phyloP scores from a whole-genome alignment of 2,888 invertebrate genomes.

The Myopa testacea region DNA sequence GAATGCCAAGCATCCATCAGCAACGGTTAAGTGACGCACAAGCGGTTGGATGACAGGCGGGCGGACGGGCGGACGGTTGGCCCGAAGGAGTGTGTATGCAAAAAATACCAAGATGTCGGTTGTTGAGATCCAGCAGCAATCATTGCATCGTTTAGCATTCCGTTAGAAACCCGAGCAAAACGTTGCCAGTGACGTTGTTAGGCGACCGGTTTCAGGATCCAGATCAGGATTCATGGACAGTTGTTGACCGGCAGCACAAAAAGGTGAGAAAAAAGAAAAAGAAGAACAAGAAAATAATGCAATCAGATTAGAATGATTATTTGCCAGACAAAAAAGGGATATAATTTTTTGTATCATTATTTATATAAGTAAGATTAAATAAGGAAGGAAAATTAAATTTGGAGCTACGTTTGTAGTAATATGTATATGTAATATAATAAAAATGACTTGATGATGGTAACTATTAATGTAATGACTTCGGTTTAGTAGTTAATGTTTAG shows the following conservation, averaged over 20 bases:
- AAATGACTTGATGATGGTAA: background rate
- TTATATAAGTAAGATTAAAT: too few relatives aligned
- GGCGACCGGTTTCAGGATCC: background rate
- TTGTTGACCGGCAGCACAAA: background rate
- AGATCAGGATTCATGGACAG: background rate
- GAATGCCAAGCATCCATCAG: slow-evolving; percentile 42
- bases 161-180: background rate
- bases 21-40: slow-evolving; percentile 13
- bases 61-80: background rate
- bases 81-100: background rate
- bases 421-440: background rate
- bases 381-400: background rate
- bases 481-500: too few relatives aligned
- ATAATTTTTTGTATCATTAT: too few relatives aligned
- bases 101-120: too few relatives aligned
- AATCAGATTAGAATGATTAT: background rate
- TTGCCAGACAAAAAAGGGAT: too few relatives aligned
- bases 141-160: slow-evolving; percentile 18
- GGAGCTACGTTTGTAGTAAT: background rate
- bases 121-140: background rate
- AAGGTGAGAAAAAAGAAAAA: slow-evolving; percentile 7
- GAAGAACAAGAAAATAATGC: background rate
- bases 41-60: background rate
- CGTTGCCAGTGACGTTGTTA: background rate
- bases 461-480: background rate